These are phyloP conservation scores for Ormyrus rosae DNA, from an alignment of 2,888 invertebrate species.

Conservation along the genomic window DNA sequence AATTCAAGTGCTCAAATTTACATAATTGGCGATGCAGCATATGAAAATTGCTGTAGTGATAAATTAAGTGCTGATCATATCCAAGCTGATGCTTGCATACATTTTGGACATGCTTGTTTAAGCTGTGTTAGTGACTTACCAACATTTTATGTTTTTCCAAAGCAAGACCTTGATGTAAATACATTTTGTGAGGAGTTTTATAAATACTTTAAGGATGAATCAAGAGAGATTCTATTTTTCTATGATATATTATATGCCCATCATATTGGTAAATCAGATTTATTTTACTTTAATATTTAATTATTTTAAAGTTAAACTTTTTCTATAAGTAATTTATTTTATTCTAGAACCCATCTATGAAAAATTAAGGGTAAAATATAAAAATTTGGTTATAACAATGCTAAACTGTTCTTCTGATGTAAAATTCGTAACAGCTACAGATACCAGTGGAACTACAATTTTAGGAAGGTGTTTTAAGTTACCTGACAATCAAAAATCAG, in stretches of 20 bases:
- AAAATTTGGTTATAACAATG: constrained; percentile 61
- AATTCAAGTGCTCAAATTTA: constrained; percentile 81
- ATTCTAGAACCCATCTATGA: constrained; percentile 63
- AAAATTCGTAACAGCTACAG: constrained; percentile 58
- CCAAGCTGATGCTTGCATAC: constrained; percentile 89
- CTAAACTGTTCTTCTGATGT: constrained; percentile 67
- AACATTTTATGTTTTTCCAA: constrained; percentile 85
- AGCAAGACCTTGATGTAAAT: constrained; percentile 78
- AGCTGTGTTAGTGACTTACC: constrained; percentile 83
- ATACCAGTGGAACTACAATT: constrained; percentile 56
- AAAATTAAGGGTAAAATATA: constrained; percentile 60
- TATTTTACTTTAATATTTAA: background rate
- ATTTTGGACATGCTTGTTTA: constrained; percentile 94
- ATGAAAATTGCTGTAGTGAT: constrained; percentile 95
- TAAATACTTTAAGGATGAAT: constrained; percentile 70
- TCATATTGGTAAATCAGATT: constrained; percentile 76
- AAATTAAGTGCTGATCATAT: constrained; percentile 93
- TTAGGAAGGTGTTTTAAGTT: constrained; percentile 69
- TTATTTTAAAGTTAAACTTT: background rate
- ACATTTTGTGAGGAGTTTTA: constrained; percentile 70
- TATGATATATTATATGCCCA: constrained; percentile 84
- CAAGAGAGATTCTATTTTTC: constrained; percentile 78
- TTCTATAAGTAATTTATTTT: background rate
- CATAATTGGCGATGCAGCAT: constrained; percentile 93
- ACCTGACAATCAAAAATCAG: constrained; percentile 67